phyloP scores from a whole-genome alignment of 2,888 invertebrate genomes.

The Cheilosia soror region DNA sequence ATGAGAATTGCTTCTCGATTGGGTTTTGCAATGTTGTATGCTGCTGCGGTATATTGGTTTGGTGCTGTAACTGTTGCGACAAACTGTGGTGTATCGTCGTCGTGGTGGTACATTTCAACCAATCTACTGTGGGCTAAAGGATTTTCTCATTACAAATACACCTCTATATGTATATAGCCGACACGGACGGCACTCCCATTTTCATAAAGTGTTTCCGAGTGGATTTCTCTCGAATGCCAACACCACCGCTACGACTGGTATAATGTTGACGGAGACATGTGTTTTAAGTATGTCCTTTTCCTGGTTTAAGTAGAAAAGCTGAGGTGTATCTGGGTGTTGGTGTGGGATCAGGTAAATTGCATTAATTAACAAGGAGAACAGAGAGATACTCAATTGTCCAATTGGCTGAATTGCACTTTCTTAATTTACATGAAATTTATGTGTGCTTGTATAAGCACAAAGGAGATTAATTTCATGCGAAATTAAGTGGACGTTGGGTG shows the following conservation, averaged over 20 bases:
- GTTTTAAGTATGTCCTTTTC: slow-evolving; percentile 57
- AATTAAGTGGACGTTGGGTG: slow-evolving; percentile 33
- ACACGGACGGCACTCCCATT: neutral
- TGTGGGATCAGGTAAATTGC: slow-evolving; percentile 65
- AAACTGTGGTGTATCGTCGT: slow-evolving; percentile 68
- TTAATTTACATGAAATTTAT: slow-evolving; percentile 64
- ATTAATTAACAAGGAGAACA: slow-evolving; percentile 65
- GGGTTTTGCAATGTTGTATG: slow-evolving; percentile 35
- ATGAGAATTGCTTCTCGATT: slow-evolving; percentile 74
- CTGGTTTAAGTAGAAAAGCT: slow-evolving; percentile 43
- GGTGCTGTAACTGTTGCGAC: slow-evolving; percentile 70
- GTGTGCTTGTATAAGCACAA: slow-evolving; percentile 18
- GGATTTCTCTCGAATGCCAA: slow-evolving; percentile 24
- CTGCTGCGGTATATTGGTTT: slow-evolving; percentile 50
- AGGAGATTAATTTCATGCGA: slow-evolving; percentile 57
- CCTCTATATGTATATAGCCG: neutral
- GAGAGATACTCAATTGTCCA: slow-evolving; percentile 32
- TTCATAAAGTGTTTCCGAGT: neutral
- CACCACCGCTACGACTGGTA: slow-evolving; percentile 39
- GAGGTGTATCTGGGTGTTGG: slow-evolving; percentile 19
- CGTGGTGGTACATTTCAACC: slow-evolving; percentile 56
- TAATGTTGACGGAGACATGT: slow-evolving; percentile 62
- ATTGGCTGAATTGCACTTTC: slow-evolving; percentile 68
- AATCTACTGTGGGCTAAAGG: slow-evolving; percentile 48
- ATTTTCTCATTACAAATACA: slow-evolving; percentile 34